Conservation (phyloP, 2,888 invertebrate species). For the Calameuta idolon region DNA sequence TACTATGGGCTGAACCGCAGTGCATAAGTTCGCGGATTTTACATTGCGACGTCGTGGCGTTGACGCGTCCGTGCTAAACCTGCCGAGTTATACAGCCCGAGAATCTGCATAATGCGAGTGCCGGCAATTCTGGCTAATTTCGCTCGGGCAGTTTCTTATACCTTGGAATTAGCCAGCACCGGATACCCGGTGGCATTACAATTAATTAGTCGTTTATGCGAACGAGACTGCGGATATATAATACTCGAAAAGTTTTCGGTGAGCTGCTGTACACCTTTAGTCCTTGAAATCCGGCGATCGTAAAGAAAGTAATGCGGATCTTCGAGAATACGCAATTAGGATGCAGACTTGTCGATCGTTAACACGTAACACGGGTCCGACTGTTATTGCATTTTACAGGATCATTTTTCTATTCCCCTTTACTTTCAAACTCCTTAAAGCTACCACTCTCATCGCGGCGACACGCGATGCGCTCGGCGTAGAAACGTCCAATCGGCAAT, state of each 20-base stretch:
- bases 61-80: slow-evolving; percentile 44
- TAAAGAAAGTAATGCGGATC: no score
- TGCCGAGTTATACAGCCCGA: slow-evolving; percentile 40
- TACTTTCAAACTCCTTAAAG: not conserved
- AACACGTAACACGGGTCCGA: no score
- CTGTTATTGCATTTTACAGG: no score
- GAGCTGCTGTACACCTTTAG: no score
- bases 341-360: no score
- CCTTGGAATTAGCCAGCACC: slow-evolving; percentile 35
- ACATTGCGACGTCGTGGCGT: slow-evolving; percentile 36
- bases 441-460: not conserved
- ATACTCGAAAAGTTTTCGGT: no score
- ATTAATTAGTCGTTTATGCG: slow-evolving; percentile 31
- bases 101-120: slow-evolving; percentile 51
- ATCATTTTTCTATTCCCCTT: not conserved
- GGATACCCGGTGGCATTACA: slow-evolving; percentile 29
- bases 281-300: no score
- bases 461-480: not conserved
- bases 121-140: slow-evolving; percentile 32
- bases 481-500: not conserved
- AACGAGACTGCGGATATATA: slow-evolving; percentile 8
- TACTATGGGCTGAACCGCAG: not conserved
- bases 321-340: no score
- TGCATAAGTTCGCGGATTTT: slow-evolving; percentile 42
- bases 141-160: slow-evolving; percentile 38